Conservation (phyloP, 2,113 vertebrate genomes). For the Lichenostomus cassidix region DNA sequence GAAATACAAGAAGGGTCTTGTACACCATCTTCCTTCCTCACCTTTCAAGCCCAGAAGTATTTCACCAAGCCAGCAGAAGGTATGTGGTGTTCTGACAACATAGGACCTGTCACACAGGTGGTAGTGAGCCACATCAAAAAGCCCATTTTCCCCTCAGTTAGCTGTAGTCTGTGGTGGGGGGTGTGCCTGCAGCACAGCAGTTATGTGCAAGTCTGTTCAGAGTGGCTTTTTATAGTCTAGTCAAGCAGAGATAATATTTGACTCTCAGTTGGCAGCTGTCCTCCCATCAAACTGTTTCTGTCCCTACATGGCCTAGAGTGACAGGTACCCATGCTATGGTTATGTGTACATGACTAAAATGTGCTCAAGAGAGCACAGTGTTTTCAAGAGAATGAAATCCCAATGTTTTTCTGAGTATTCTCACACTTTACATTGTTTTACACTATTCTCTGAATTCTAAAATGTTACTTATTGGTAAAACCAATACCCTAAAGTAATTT, state of each 20-base stretch:
- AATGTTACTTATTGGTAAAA: neutral
- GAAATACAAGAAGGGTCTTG: conserved; percentile 26
- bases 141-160: neutral
- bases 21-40: neutral
- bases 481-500: neutral
- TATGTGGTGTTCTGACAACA: neutral
- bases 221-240: neutral
- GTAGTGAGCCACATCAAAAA: neutral
- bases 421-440: neutral
- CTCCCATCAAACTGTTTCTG: neutral
- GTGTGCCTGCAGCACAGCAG: neutral
- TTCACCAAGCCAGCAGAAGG: conserved; percentile 41
- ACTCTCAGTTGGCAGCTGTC: neutral
- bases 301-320: neutral
- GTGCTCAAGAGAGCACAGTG: neutral
- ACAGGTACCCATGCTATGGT: neutral
- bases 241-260: neutral
- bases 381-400: neutral
- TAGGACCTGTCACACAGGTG: neutral
- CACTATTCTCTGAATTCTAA: neutral
- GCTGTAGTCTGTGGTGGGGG: neutral
- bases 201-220: neutral
- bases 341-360: neutral
- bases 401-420: neutral
- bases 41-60: neutral